Conservation (phyloP, 2,797 vertebrate genomes). For the Hyperoplus lanceolatus region DNA sequence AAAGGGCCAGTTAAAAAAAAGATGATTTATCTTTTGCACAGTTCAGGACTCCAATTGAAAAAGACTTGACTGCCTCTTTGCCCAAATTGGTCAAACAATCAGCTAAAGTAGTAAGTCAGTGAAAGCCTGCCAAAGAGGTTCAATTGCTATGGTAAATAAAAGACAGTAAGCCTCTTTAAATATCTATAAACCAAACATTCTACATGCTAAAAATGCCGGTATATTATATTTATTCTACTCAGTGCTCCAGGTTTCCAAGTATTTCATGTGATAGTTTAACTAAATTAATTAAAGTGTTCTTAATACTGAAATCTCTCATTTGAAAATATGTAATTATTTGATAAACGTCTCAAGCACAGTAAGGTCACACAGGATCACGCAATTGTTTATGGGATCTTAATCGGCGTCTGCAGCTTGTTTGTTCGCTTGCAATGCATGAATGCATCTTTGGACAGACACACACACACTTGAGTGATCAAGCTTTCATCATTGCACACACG, state of each 20-base stretch:
- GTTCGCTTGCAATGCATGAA: slow-evolving; percentile 8
- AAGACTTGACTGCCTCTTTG: not conserved
- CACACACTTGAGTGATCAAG: not conserved
- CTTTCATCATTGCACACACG: not conserved
- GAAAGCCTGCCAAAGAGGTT: slow-evolving; percentile 29
- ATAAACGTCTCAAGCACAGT: not conserved
- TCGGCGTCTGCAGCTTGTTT: not conserved
- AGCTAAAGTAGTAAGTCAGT: slow-evolving; percentile 15
- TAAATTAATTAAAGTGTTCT: not conserved
- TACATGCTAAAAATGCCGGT: not conserved
- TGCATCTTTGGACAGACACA: slow-evolving; percentile 2
- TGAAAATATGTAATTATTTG: slow-evolving; percentile 8
- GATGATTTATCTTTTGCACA: not conserved
- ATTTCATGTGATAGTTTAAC: not conserved
- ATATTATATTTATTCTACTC: slow-evolving; percentile 17
- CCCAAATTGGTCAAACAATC: slow-evolving; percentile 29
- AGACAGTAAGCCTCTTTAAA: slow-evolving; percentile 21
- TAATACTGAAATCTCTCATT: not conserved
- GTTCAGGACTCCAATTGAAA: not conserved
- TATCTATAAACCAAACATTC: slow-evolving; percentile 19
- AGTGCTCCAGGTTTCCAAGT: not conserved
- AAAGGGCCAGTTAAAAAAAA: not conserved
- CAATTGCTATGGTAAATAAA: slow-evolving; percentile 30
- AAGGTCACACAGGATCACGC: not conserved
- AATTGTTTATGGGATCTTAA: not conserved